A percentile compares a stretch with the other conserved stretches of the same genome.
Conservation (phyloP, 30 jellyfish, hydroid and myxozoan species). For the Chrysaora quinquecirrha region DNA sequence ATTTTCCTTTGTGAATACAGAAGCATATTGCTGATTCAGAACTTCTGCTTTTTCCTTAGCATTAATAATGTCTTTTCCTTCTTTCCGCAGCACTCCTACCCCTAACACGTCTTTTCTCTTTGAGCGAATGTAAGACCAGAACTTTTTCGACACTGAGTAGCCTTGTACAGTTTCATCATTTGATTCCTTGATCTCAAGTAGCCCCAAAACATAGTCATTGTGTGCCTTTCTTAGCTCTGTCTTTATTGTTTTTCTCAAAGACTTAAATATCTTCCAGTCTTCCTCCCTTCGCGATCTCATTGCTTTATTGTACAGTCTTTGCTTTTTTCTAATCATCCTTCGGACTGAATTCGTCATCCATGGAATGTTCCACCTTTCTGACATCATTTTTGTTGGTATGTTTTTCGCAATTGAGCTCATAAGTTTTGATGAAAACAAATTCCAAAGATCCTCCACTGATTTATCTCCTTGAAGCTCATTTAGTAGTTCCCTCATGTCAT, state of each 20-base stretch:
- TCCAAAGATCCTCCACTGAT: constrained; percentile 45
- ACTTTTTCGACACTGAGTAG: constrained; percentile 60
- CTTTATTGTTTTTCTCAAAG: constrained; percentile 55
- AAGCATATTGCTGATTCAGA: constrained; percentile 36
- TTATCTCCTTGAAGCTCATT: constrained; percentile 56
- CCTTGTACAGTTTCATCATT: constrained; percentile 37
- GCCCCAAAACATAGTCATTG: constrained; percentile 64
- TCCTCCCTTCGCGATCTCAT: constrained; percentile 57
- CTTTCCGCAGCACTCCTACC: constrained; percentile 40
- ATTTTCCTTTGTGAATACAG: constrained; percentile 49
- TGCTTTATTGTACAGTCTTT: constrained; percentile 58
- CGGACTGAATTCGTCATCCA: constrained; percentile 47
- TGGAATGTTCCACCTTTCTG: constrained; percentile 44
- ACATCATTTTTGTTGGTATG: constrained; percentile 35
- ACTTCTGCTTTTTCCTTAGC: constrained; percentile 44
- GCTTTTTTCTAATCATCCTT: constrained; percentile 49
- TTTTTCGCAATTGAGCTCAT: constrained; percentile 30
- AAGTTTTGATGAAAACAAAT: constrained; percentile 26
- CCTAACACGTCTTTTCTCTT: constrained; percentile 40
- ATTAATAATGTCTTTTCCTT: constrained; percentile 43
- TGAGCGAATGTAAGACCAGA: constrained; percentile 49
- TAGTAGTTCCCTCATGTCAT: constrained; percentile 47
- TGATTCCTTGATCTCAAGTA: constrained; percentile 47
- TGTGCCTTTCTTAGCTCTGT: constrained; percentile 54
- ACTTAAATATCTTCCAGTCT: constrained; percentile 50